These are phyloP conservation scores for Scolopax bukidnonensis DNA, from an alignment of 2,797 vertebrate genomes.

Conservation along the genomic window DNA sequence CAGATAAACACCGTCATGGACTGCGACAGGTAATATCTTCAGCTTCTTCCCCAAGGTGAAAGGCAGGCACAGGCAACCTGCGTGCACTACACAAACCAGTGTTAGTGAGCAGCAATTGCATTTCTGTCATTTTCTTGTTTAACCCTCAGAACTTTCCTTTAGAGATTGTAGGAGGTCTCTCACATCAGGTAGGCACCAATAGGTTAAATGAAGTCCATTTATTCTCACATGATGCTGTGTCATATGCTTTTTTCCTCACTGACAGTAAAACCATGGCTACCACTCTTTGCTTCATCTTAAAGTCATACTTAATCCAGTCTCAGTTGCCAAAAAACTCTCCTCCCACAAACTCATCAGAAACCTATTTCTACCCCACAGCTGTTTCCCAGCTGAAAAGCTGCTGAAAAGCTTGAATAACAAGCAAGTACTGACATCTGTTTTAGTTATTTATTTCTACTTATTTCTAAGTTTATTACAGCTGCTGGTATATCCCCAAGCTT, in stretches of 20 bases:
- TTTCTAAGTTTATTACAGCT: neutral
- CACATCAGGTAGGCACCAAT: neutral
- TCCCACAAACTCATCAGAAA: neutral
- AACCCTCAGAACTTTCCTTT: neutral
- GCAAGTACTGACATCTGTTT: neutral
- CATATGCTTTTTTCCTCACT: too few species aligned
- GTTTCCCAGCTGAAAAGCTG: neutral
- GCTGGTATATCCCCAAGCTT: neutral
- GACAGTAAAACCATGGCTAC: neutral
- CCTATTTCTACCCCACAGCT: neutral
- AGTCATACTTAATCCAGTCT: neutral
- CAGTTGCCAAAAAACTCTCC: neutral
- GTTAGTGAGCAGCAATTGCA: neutral
- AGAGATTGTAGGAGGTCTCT: neutral
- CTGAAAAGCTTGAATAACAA: neutral
- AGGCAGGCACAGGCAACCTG: neutral
- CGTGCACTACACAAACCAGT: neutral
- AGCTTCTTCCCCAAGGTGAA: neutral
- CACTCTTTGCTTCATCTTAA: neutral
- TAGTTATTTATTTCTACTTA: neutral
- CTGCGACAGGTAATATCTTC: slow-evolving; percentile 85
- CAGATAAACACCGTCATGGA: slow-evolving; percentile 90
- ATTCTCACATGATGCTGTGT: neutral
- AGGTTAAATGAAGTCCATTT: neutral
- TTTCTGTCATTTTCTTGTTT: neutral